Evolutionary conservation across 2,888 invertebrate genomes (phyloP).

Genomic region (Trissolcus brochymenae): DNA sequence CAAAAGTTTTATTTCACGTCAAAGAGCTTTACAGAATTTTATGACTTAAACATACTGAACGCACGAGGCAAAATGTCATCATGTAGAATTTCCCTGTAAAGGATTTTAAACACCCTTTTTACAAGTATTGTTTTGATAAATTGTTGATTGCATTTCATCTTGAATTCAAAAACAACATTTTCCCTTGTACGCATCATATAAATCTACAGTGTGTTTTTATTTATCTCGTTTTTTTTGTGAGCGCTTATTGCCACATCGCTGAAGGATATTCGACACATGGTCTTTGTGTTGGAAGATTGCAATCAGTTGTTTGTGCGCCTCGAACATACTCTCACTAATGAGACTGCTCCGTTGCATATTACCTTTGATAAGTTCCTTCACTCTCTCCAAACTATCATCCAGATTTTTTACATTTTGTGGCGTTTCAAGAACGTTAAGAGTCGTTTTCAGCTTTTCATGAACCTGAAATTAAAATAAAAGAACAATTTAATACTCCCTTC

Average conservation of each 20-base stretch:
- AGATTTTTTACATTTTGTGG: slow-evolving; percentile 68
- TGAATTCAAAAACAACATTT: too few species aligned
- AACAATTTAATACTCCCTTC: not conserved
- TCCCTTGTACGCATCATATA: too few species aligned
- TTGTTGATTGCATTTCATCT: not conserved
- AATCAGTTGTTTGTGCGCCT: slow-evolving; percentile 91
- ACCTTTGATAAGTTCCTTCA: slow-evolving; percentile 82
- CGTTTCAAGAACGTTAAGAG: slow-evolving; percentile 70
- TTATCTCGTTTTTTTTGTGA: slow-evolving; percentile 95
- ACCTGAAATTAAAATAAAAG: slow-evolving; percentile 61
- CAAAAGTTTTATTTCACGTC: slow-evolving; percentile 45
- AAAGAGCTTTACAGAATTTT: slow-evolving; percentile 39
- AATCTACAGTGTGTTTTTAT: slow-evolving; percentile 57
- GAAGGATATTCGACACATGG: slow-evolving; percentile 92
- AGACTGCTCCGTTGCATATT: slow-evolving; percentile 96
- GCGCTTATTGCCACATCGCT: slow-evolving; percentile 93
- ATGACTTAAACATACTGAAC: slow-evolving; percentile 10
- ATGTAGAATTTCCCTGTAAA: not conserved
- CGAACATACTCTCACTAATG: slow-evolving; percentile 92
- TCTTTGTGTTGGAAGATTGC: slow-evolving; percentile 94
- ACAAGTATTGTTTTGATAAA: not conserved
- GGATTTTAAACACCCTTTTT: slow-evolving; percentile 1
- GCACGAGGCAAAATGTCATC: slow-evolving; percentile 20
- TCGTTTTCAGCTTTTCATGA: slow-evolving; percentile 73
- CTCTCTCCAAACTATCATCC: slow-evolving; percentile 71